These are phyloP conservation scores for Drosophila kambysellisi DNA, from an alignment of 2,888 invertebrate genomes.

Conservation along the genomic window DNA sequence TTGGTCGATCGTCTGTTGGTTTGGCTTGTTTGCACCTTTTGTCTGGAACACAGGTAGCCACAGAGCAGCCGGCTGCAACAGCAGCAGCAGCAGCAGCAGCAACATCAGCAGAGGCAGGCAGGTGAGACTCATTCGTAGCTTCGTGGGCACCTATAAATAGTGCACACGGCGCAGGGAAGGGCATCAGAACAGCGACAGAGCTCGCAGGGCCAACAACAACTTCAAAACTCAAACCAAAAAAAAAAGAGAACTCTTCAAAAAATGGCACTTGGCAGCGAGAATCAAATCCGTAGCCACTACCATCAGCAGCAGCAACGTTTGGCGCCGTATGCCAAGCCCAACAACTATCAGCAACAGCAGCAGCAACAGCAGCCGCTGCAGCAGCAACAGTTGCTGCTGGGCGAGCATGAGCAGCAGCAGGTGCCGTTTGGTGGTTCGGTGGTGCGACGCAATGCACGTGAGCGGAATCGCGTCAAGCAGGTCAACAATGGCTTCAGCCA, in stretches of 20 bases:
- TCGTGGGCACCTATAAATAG: slow-evolving; percentile 78
- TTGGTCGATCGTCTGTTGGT: slow-evolving; percentile 28
- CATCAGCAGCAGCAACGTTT: slow-evolving; percentile 35
- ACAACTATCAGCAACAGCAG: slow-evolving; percentile 17
- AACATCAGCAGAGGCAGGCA: slow-evolving; percentile 34
- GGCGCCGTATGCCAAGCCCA: slow-evolving; percentile 68
- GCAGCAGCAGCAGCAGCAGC: slow-evolving; percentile 6
- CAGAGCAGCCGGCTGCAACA: slow-evolving; percentile 9
- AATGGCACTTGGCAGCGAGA: slow-evolving; percentile 76
- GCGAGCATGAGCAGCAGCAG: slow-evolving; percentile 28
- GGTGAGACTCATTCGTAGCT: slow-evolving; percentile 52
- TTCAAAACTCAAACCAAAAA: slow-evolving; percentile 5
- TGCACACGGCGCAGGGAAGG: slow-evolving; percentile 80
- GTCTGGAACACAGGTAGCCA: slow-evolving; percentile 59
- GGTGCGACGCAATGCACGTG: slow-evolving; percentile 95
- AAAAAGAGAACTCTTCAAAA: slow-evolving; percentile 1
- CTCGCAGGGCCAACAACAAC: slow-evolving; percentile 71
- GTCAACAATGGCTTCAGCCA: slow-evolving; percentile 97
- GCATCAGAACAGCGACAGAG: slow-evolving; percentile 84
- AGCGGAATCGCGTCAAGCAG: slow-evolving; percentile 97
- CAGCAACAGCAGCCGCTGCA: background rate
- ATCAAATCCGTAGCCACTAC: slow-evolving; percentile 49
- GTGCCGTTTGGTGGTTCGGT: slow-evolving; percentile 88
- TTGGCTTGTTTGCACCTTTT: slow-evolving; percentile 68
- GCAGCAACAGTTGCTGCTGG: slow-evolving; percentile 26